Evolutionary conservation across 2,797 vertebrate genomes (phyloP).

Genomic region (Masticophis lateralis): DNA sequence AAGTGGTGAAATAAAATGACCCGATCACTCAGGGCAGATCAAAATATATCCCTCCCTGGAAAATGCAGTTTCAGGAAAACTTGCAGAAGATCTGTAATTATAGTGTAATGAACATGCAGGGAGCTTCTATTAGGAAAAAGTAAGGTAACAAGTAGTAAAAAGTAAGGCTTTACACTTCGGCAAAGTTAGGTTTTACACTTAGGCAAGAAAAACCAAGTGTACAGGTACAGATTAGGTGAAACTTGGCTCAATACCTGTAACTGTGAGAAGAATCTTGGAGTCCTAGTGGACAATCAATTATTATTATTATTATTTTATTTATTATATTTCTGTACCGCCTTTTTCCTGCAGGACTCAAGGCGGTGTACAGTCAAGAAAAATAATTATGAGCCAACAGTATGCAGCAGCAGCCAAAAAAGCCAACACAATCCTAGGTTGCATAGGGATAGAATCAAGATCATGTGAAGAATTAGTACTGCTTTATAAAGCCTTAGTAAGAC

Average conservation of each 20-base stretch:
- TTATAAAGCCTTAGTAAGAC: too few relatives aligned
- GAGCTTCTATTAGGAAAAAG: slow-evolving; percentile 47
- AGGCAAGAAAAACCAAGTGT: neutral
- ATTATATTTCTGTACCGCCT: too few relatives aligned
- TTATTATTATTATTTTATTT: too few relatives aligned
- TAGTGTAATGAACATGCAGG: slow-evolving; percentile 37
- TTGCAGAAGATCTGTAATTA: slow-evolving; percentile 45
- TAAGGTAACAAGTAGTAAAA: neutral
- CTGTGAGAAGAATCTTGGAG: too few relatives aligned
- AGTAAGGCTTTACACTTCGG: neutral
- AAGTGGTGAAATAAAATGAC: neutral
- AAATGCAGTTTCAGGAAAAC: slow-evolving; percentile 21
- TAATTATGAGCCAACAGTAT: too few relatives aligned
- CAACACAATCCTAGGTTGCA: too few relatives aligned
- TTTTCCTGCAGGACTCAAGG: too few relatives aligned
- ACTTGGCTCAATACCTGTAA: neutral
- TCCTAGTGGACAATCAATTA: too few relatives aligned
- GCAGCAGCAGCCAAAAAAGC: too few relatives aligned
- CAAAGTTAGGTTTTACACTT: too few relatives aligned
- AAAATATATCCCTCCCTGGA: slow-evolving; percentile 28
- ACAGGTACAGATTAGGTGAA: neutral
- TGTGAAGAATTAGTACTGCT: neutral
- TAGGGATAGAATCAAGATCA: neutral
- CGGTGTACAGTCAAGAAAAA: too few relatives aligned
- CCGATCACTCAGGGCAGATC: neutral